These are phyloP conservation scores for Lamellibrachia columna DNA, from an alignment of 2,888 invertebrate species.

Conservation along the genomic window DNA sequence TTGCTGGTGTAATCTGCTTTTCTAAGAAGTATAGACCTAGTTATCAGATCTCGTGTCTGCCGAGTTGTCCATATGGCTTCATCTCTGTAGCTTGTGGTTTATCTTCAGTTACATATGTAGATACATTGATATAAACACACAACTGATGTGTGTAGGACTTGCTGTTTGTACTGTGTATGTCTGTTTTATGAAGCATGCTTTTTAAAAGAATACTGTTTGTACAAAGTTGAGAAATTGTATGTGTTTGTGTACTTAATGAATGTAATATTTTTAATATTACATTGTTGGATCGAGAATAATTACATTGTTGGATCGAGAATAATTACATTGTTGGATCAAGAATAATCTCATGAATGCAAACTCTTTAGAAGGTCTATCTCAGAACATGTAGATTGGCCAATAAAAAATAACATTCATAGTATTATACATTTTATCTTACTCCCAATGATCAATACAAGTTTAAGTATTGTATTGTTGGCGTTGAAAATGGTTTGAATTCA, in stretches of 20 bases:
- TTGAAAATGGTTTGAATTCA: too few relatives aligned
- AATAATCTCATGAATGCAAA: too few relatives aligned
- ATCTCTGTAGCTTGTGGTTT: slow-evolving; percentile 5
- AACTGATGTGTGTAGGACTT: background rate
- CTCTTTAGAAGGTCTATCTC: too few relatives aligned
- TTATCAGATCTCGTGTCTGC: background rate
- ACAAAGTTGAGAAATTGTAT: background rate
- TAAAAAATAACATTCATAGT: too few relatives aligned
- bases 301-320: too few relatives aligned
- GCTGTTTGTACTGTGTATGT: background rate
- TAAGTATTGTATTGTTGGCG: too few relatives aligned
- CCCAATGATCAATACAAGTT: too few relatives aligned
- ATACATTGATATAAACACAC: background rate
- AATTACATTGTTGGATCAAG: too few relatives aligned
- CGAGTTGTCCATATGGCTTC: background rate
- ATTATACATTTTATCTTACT: too few relatives aligned
- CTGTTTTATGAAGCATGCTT: background rate
- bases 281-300: too few relatives aligned
- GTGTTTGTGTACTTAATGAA: background rate
- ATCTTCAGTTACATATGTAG: background rate
- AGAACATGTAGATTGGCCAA: too few relatives aligned
- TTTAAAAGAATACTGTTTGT: background rate
- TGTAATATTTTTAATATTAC: too few relatives aligned
- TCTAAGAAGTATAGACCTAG: background rate
- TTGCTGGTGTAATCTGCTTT: background rate